These are phyloP conservation scores for Graphium colonna DNA, from an alignment of 2,888 invertebrate species.

Conservation along the genomic window DNA sequence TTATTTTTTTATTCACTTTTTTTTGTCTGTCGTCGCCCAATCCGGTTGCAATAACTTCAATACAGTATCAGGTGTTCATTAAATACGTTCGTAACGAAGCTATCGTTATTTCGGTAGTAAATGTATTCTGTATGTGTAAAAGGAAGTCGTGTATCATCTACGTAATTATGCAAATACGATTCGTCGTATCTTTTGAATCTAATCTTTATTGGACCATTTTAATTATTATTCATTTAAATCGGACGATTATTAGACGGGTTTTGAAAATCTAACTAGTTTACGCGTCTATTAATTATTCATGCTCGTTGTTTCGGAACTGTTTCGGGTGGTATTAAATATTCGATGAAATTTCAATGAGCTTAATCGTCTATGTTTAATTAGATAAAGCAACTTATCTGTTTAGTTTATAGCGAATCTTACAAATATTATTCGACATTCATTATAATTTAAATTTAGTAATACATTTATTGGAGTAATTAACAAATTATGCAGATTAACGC, in stretches of 20 bases:
- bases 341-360: neutral
- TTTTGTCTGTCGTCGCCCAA: too few species aligned
- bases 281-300: neutral
- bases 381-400: neutral
- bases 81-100: too few species aligned
- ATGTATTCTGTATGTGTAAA: too few species aligned
- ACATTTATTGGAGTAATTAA: too few species aligned
- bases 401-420: neutral
- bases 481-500: too few species aligned
- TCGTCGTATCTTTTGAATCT: neutral
- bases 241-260: neutral
- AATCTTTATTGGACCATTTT: neutral
- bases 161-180: too few species aligned
- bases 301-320: neutral
- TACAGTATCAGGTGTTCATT: too few species aligned
- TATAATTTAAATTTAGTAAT: neutral
- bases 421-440: neutral
- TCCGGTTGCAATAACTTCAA: too few species aligned
- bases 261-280: neutral
- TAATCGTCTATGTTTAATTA: neutral
- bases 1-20: too few species aligned
- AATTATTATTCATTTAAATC: neutral
- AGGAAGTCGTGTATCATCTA: too few species aligned
- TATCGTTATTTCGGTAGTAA: too few species aligned
- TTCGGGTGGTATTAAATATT: neutral